Evolutionary conservation across 2,113 vertebrate genomes (phyloP), one percentile per base, ranked within the genome.

Genomic region (Emydura subglobosa): DNA sequence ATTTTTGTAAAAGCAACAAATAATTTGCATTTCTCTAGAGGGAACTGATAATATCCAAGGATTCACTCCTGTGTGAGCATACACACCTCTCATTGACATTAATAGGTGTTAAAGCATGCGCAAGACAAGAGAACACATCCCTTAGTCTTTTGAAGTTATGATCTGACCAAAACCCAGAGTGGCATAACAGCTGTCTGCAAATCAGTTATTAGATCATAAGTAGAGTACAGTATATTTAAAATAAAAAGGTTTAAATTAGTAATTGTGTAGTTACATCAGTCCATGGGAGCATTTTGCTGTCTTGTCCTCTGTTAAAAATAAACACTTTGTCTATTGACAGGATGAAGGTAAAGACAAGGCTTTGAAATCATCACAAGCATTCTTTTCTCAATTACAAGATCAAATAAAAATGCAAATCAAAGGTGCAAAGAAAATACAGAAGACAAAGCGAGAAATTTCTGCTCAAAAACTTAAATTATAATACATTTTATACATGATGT

Each of bases 351-450:
- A 99, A 97, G 99, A 99, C 97, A 99, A 99, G 89, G 98, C 98
- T 79, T 97, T 99, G 88, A 99, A 98, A 49, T 99, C 99, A 0
- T 99, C 99, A 82, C 99, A 99, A 80, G 99, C 99, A 1, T 99
- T 99, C 98, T 99, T 99, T 97, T 99, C 99, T 82, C 98, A 99
- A 89, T 97, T 99, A 78, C 99, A 99, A 98, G 99, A 99, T 97
- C 99, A 99, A 98, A 99, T 99, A 4, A 99, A 98, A 98, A 99
- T 99, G 97, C 99, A 99, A 97, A 98, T 99, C 95, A 99, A 97
- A 97, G 98, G 98, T 51, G 97, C 97, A 31, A 99, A 98, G 89
- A 97, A 98, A 87, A 91, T 94, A 83, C 96, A 98, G 57, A 98
- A 98, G 97, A 99, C 98, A 89, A 97, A 94, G 39, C 98, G 98